phyloP scores from a whole-genome alignment of 2,113 vertebrate genomes.

The Pseudorhombus dupliciocellatus region DNA sequence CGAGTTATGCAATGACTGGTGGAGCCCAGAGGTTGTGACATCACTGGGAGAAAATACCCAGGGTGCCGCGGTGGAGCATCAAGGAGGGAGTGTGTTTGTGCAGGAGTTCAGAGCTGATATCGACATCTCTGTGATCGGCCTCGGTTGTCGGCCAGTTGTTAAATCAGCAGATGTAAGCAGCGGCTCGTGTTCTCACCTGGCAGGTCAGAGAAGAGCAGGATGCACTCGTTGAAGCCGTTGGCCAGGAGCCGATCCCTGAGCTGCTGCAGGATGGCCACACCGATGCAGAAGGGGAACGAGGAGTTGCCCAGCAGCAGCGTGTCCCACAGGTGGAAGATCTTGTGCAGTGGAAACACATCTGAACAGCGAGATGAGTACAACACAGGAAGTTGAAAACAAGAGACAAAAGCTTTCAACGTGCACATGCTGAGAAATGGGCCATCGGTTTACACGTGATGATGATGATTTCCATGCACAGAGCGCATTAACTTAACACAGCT shows the following conservation, averaged over 20 bases:
- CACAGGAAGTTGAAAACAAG: slow-evolving; percentile 21
- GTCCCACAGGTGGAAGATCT: slow-evolving; percentile 99
- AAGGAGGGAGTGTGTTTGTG: slow-evolving; percentile 15
- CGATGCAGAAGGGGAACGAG: slow-evolving; percentile 97
- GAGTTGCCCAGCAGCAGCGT: slow-evolving; percentile 95
- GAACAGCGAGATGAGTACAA: slow-evolving; percentile 42
- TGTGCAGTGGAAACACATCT: slow-evolving; percentile 99
- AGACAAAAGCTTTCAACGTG: slow-evolving; percentile 17
- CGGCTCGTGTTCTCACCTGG: slow-evolving; percentile 83
- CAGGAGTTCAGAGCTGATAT: slow-evolving; percentile 20
- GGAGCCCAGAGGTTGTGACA: slow-evolving; percentile 1
- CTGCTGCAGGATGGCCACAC: slow-evolving; percentile 96
- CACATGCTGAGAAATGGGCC: slow-evolving; percentile 24
- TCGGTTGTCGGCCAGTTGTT: too few relatives aligned
- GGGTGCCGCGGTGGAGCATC: slow-evolving; percentile 20
- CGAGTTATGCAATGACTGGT: not conserved
- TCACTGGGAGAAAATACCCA: slow-evolving; percentile 19
- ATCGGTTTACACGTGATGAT: slow-evolving; percentile 48
- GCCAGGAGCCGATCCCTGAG: slow-evolving; percentile 93
- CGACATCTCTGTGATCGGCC: too few relatives aligned
- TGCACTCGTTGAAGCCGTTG: slow-evolving; percentile 99
- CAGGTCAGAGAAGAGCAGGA: slow-evolving; percentile 98
- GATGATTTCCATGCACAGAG: slow-evolving; percentile 55
- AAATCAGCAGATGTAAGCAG: not conserved
- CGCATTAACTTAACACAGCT: slow-evolving; percentile 35